These are phyloP conservation scores for Brachionus rotundiformis DNA, from an alignment of 1,140 invertebrate genomes.

Conservation along the genomic window DNA sequence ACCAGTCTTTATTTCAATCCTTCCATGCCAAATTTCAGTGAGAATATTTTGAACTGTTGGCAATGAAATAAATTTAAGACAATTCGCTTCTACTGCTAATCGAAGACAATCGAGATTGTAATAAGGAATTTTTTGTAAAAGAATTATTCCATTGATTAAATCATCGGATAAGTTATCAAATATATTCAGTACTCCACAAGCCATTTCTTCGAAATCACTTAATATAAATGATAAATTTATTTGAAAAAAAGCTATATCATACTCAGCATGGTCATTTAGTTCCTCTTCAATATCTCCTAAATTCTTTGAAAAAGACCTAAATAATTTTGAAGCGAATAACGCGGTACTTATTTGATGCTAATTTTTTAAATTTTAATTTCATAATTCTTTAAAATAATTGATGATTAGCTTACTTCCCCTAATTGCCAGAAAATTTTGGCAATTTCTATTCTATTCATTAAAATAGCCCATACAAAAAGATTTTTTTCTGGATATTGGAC, in stretches of 20 bases:
- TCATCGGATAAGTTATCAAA: constrained; percentile 50
- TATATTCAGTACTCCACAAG: constrained; percentile 58
- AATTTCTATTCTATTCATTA: constrained; percentile 60
- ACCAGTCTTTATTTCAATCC: constrained; percentile 1
- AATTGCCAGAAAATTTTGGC: constrained; percentile 60
- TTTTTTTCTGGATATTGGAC: constrained; percentile 58
- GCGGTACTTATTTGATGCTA: constrained; percentile 56
- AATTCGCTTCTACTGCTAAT: constrained; percentile 37
- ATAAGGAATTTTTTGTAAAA: constrained; percentile 47
- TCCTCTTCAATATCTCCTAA: constrained; percentile 57
- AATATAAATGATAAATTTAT: background rate
- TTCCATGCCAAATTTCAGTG: constrained; percentile 46
- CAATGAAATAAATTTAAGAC: constrained; percentile 24
- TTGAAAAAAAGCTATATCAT: background rate
- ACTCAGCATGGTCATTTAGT: constrained; percentile 54
- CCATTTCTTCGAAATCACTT: constrained; percentile 60
- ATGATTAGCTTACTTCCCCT: constrained; percentile 55
- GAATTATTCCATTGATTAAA: constrained; percentile 44
- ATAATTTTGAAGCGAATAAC: constrained; percentile 57
- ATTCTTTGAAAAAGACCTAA: constrained; percentile 56
- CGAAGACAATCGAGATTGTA: constrained; percentile 38
- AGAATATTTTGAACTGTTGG: constrained; percentile 44
- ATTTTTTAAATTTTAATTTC: too few species aligned
- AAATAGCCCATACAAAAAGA: constrained; percentile 61
- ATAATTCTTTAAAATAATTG: background rate